These are phyloP conservation scores for Nothocercus nigrocapillus DNA, from an alignment of 2,113 vertebrate species.

Conservation along the genomic window DNA sequence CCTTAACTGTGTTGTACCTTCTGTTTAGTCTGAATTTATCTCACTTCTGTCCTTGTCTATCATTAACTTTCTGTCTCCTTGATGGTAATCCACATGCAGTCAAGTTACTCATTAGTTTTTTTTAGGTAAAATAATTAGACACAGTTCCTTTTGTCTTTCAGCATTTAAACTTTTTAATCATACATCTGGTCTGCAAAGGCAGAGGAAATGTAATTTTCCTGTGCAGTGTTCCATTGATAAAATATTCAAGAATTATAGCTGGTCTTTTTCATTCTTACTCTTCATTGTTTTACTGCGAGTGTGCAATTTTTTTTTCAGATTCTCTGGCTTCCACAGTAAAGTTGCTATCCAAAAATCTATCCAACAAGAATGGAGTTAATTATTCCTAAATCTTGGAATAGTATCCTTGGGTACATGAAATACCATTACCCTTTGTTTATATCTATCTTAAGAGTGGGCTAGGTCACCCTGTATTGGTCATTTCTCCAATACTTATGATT, in stretches of 20 bases:
- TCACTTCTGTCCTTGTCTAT: background rate
- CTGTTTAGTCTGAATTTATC: conserved; percentile 24
- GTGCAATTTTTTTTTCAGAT: background rate
- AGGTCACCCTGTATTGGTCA: background rate
- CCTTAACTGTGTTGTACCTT: background rate
- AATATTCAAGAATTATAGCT: background rate
- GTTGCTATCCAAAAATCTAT: background rate
- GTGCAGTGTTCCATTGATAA: conserved; percentile 1
- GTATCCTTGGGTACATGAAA: background rate
- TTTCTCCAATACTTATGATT: background rate
- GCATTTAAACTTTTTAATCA: background rate
- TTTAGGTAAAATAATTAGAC: conserved; percentile 46
- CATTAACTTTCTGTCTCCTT: conserved; percentile 38
- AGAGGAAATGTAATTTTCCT: background rate
- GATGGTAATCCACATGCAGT: background rate
- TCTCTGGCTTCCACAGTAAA: background rate
- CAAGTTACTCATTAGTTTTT: conserved; percentile 3
- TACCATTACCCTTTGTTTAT: background rate
- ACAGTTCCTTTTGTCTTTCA: background rate
- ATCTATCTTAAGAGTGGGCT: background rate
- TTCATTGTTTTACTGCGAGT: background rate
- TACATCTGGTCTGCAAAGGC: conserved; percentile 1
- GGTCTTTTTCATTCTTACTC: background rate
- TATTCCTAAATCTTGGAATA: background rate
- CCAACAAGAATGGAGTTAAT: background rate